These are phyloP conservation scores for Chlamydotis undulata DNA, from an alignment of 2,113 vertebrate genomes.

Conservation along the genomic window DNA sequence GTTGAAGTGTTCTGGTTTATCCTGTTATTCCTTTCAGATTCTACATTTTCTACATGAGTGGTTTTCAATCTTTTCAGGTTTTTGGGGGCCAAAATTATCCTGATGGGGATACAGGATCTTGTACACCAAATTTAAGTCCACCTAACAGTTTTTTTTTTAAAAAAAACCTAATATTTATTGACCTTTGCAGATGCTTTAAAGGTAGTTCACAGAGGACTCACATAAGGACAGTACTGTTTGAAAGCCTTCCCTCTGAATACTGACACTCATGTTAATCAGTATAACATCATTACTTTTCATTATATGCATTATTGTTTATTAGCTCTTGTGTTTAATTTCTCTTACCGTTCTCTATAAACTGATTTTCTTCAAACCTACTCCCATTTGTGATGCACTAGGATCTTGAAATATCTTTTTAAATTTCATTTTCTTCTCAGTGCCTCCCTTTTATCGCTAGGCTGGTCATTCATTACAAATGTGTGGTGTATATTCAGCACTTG, in stretches of 20 bases:
- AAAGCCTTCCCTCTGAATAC: not conserved
- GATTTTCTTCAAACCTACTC: constrained; percentile 6
- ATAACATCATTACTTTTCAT: constrained; percentile 26
- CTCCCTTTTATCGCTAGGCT: constrained; percentile 18
- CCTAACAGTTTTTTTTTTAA: not conserved
- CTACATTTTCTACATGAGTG: not conserved
- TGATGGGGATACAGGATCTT: not conserved
- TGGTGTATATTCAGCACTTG: rapidly evolving
- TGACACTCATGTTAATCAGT: not conserved
- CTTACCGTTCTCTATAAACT: not conserved
- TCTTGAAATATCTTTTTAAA: not conserved
- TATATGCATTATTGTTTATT: constrained; percentile 11
- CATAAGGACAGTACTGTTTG: not conserved
- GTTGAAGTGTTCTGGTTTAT: not conserved
- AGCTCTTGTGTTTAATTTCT: not conserved
- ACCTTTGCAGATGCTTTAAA: not conserved
- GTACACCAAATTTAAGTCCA: not conserved
- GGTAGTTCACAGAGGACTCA: not conserved
- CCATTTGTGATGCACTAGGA: not conserved
- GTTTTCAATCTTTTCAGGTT: not conserved
- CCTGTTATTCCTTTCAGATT: not conserved
- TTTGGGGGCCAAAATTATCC: not conserved
- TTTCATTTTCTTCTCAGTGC: not conserved
- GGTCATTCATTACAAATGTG: not conserved
- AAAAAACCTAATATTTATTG: not conserved